Percentiles rank a stretch among this genome's conserved stretches.
Conservation (phyloP, 2,113 vertebrate genomes). For the Pteropus alecto region DNA sequence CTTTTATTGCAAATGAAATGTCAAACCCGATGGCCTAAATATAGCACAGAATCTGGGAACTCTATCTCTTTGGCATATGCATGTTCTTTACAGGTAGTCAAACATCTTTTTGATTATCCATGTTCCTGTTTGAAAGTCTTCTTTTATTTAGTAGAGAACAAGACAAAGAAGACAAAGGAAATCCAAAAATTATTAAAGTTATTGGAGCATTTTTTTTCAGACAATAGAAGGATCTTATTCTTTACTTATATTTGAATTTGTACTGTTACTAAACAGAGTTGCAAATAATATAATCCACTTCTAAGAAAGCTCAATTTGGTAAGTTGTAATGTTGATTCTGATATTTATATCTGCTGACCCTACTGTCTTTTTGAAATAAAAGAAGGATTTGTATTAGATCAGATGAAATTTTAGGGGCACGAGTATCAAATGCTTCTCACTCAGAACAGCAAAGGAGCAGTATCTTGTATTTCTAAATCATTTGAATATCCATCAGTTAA, state of each 20-base stretch:
- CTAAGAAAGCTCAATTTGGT: neutral
- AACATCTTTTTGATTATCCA: neutral
- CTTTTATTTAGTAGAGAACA: neutral
- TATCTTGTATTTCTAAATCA: neutral
- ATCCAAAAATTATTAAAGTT: neutral
- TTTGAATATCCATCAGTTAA: neutral
- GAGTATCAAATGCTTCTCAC: neutral
- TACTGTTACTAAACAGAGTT: neutral
- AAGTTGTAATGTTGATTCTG: neutral
- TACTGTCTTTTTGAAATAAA: neutral
- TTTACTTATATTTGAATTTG: neutral
- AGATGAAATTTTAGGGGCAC: neutral
- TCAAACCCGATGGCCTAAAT: constrained; percentile 12
- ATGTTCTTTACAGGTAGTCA: neutral
- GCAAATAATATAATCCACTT: neutral
- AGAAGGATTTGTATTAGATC: neutral
- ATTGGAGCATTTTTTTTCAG: neutral
- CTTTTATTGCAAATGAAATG: constrained; percentile 71
- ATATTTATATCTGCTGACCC: neutral
- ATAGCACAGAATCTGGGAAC: neutral
- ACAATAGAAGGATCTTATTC: neutral
- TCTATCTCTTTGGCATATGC: neutral
- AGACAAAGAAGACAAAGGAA: neutral
- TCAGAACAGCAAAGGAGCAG: neutral
- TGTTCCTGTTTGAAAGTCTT: neutral